Base-by-base conservation (phyloP, 2,888 invertebrate species). In the Alloscopus bannaensis region DNA sequence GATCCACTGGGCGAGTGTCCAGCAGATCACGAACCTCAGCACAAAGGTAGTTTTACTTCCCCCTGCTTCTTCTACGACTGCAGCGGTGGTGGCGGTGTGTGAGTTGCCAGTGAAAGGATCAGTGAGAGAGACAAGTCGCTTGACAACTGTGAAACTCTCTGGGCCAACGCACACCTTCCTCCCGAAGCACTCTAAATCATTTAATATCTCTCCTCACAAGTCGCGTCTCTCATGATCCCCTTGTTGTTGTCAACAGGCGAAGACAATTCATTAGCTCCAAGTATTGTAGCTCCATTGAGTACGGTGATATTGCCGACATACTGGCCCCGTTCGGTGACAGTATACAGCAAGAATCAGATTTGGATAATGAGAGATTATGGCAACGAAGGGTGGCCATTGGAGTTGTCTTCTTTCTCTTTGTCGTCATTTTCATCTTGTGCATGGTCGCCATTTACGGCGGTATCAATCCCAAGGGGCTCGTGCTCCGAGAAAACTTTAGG, bases 351-450 rank as follows among this genome's bases (percentile, higher is more conserved):
- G 77, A 77, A n/a, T 45, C 42, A n/a, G 45, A 45, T 29, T 40
- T 66, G 59, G 85, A 88, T 66, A 87, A 88, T 62, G 88, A 87
- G 76, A 86, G 87, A 66, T 90, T 91, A 88, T 91, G 91, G 91
- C 91, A 91, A 86, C 90, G 90, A 88, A 90, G 90, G 87, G 88
- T 90, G 83, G 91, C 90, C 88, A 90, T 91, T 75, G 88, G 90
- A 87, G 90, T 90, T 87, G 88, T 91, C 66, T 89, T 91, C 81
- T 89, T 90, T 84, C 88, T 91, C 75, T 91, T 90, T 86, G 87
- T 89, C 71, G 89, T 90, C 82, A 91, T 91, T 83, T 89, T 91
- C 85, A 88, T 90, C 73, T 88, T 90, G 83, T 91, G 90, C 85
- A 87, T 91, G 86, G 88, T 91, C 75, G 89, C 91, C 86, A 91